Evolutionary conservation across 2,113 vertebrate genomes (phyloP).

Genomic region (Eulemur rufifrons): DNA sequence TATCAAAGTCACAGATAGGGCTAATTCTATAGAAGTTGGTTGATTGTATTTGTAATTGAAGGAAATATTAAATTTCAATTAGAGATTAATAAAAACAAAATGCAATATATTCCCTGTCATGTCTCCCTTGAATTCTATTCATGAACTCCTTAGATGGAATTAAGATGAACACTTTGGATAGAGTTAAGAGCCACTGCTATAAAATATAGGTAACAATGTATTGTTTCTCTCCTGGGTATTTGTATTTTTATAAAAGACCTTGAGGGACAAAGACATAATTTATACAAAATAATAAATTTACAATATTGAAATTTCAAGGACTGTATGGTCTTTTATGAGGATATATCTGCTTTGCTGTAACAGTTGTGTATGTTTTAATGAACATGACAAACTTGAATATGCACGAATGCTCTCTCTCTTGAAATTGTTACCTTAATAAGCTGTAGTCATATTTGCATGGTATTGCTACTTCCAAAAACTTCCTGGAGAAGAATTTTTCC

Average conservation of each 20-base stretch:
- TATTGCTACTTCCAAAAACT: conserved; percentile 10
- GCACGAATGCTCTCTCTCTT: not conserved
- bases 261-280: not conserved
- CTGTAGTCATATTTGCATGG: not conserved
- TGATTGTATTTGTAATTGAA: not conserved
- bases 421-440: not conserved
- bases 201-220: not conserved
- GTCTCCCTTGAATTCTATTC: not conserved
- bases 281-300: not conserved
- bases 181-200: not conserved
- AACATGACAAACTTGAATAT: not conserved
- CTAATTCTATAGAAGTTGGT: not conserved
- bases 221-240: not conserved
- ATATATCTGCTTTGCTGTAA: not conserved
- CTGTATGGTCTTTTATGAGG: not conserved
- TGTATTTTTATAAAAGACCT: not conserved
- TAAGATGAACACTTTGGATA: not conserved
- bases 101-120: not conserved
- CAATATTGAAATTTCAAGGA: not conserved
- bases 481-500: not conserved
- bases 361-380: not conserved
- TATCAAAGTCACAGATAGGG: not conserved
- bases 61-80: not conserved
- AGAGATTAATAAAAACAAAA: not conserved
- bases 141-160: not conserved